Evolutionary conservation across 2,888 invertebrate genomes (phyloP).

Genomic region (Morinoia aosen): DNA sequence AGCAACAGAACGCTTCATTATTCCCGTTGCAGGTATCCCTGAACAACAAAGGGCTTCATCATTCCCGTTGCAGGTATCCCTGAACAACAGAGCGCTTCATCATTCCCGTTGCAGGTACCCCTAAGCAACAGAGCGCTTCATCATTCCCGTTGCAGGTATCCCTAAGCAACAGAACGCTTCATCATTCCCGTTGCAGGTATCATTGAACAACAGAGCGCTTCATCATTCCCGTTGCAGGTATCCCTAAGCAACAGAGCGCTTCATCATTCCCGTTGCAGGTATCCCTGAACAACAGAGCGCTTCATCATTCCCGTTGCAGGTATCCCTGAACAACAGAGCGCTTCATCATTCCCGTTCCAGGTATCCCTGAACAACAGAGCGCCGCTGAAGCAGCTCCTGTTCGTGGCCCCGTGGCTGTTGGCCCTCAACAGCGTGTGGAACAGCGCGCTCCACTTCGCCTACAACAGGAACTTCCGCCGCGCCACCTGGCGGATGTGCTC

Average conservation of each 20-base stretch:
- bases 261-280: too few species aligned
- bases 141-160: too few species aligned
- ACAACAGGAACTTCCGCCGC: constrained; percentile 60
- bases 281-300: too few species aligned
- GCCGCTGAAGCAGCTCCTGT: constrained; percentile 59
- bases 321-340: neutral
- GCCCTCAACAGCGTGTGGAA: constrained; percentile 64
- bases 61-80: constrained; percentile 42
- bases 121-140: too few species aligned
- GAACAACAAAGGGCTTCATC: neutral
- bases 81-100: constrained; percentile 57
- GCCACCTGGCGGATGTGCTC: constrained; percentile 53
- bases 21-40: neutral
- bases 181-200: neutral
- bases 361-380: constrained; percentile 59
- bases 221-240: too few species aligned
- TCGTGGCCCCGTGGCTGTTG: constrained; percentile 62
- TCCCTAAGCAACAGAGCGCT: too few species aligned
- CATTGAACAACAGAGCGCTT: neutral
- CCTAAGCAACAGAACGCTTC: neutral
- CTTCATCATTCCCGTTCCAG: neutral
- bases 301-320: neutral
- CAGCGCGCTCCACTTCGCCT: constrained; percentile 59
- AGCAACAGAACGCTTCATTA: neutral
- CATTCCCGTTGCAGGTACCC: too few species aligned